These are phyloP conservation scores for Micrastur ruficollis DNA, from an alignment of 2,797 vertebrate genomes.

Conservation along the genomic window DNA sequence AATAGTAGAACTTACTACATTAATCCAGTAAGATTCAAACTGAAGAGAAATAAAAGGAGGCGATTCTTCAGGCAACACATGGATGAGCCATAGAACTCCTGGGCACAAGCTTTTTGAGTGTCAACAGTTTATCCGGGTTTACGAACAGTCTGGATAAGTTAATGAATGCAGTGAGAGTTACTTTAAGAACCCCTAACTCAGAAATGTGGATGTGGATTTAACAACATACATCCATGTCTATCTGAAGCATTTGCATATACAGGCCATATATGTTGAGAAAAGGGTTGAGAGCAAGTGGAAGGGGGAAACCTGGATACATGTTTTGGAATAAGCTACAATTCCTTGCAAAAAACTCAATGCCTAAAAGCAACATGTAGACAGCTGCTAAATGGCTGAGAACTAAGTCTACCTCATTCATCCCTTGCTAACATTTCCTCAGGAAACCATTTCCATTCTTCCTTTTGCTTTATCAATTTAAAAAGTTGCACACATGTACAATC, in stretches of 20 bases:
- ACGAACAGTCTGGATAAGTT: not conserved
- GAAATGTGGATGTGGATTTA: not conserved
- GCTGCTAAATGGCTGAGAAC: not conserved
- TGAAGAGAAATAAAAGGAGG: not conserved
- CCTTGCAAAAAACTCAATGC: not conserved
- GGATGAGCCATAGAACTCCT: not conserved
- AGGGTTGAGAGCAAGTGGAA: not conserved
- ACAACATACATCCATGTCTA: not conserved
- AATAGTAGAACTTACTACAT: not conserved
- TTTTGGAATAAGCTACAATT: not conserved
- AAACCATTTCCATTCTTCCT: not conserved
- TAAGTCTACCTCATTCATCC: not conserved
- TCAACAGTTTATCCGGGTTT: not conserved
- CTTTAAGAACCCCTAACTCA: not conserved
- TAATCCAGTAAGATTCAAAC: not conserved
- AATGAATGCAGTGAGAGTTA: not conserved
- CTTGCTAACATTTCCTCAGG: not conserved
- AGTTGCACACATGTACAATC: not conserved
- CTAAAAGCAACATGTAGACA: not conserved
- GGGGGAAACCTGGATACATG: not conserved
- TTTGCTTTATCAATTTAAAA: not conserved
- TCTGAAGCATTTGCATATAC: not conserved
- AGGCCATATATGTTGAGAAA: not conserved
- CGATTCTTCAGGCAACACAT: accelerated
- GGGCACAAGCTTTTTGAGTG: not conserved